Base-by-base conservation (phyloP, 2,888 invertebrate genomes). In the Dryomyza anilis region DNA sequence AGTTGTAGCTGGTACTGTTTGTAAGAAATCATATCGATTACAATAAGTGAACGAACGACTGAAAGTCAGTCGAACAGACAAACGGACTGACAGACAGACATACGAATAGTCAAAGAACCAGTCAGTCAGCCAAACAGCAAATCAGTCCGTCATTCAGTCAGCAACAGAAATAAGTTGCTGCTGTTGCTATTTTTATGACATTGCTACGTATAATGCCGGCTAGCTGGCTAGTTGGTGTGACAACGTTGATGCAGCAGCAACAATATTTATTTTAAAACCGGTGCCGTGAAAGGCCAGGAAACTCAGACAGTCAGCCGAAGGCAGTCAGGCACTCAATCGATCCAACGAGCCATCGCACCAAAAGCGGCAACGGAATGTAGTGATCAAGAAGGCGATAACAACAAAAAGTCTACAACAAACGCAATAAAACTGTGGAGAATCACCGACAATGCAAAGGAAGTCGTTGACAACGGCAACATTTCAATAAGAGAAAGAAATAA, bases 291-390 rank as follows among this genome's bases (percentile, higher is more conserved):
- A n/a, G n/a, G n/a, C n/a, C n/a, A n/a, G n/a, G n/a, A n/a, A n/a
- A n/a, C n/a, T n/a, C n/a, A n/a, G n/a, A n/a, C n/a, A n/a, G n/a
- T n/a, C n/a, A n/a, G n/a, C n/a, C n/a, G n/a, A n/a, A n/a, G n/a
- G n/a, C n/a, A n/a, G n/a, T n/a, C n/a, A n/a, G n/a, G n/a, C n/a
- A n/a, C n/a, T n/a, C n/a, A n/a, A n/a, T n/a, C n/a, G n/a, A n/a
- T 16, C 57, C 8, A 30, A n/a, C 12, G 52, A 7, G 12, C 36
- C 36, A 16, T 21, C 30, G 12, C 53, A 53, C 25, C 52, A 36
- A 53, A 61, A 43, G 53, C 29, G 53, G 53, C 61, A 36, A 53
- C 36, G 53, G 61, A 61, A 61, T 61, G 61, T 27, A 5, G 29
- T 43, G n/a, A 19, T 27, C 39, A 12, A 61, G 29, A 19, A 29